Evolutionary conservation across 2,888 invertebrate species (phyloP), one percentile per base, ranked within the genome.

Genomic region (Drosophila aldrichi): DNA sequence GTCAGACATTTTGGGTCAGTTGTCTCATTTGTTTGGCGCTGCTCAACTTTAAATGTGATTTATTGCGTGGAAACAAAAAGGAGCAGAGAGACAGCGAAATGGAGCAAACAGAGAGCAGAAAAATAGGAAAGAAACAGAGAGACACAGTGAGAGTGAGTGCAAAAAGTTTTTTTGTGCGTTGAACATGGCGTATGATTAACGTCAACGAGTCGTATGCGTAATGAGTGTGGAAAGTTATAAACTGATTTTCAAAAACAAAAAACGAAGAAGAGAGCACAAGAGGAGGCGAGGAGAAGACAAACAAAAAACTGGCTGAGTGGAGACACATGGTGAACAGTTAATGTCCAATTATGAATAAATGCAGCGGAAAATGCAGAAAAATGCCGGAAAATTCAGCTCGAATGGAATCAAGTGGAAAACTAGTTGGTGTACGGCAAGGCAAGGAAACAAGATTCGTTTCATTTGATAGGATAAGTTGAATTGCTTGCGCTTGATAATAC

Each of bases 101-200:
- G 4, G 6, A n/a, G n/a, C 10, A n/a, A 16, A 16, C 16, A 25
- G n/a, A 22, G 34, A 12, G 41, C 34, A 5, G 8, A 29, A 29
- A 29, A 7, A 29, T 29, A 2, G 32, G 10, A 56, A 34, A 14
- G 34, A 41, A 8, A 20, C 29, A 38, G 20, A 16, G 18, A 12
- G 29, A 16, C 10, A 32, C 32, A 32, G 10, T 10, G 18, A 10
- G 40, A 38, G 8, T 10, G 34, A 10, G 25, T 20, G 20, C 34
- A 29, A 60, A 61, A 60, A 57, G 70, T 75, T 22, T 75, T 36
- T 36, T 71, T 74, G 64, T 34, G 59, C 70, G 75, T 76, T 82
- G 58, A 77, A 85, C 82, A 77, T 81, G 85, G 88, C 85, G 88
- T 82, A 88, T 88, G 88, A 87, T 87, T 87, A 87, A 84, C 79